phyloP scores from a whole-genome alignment of 2,113 vertebrate species.

The Serinus canaria region DNA sequence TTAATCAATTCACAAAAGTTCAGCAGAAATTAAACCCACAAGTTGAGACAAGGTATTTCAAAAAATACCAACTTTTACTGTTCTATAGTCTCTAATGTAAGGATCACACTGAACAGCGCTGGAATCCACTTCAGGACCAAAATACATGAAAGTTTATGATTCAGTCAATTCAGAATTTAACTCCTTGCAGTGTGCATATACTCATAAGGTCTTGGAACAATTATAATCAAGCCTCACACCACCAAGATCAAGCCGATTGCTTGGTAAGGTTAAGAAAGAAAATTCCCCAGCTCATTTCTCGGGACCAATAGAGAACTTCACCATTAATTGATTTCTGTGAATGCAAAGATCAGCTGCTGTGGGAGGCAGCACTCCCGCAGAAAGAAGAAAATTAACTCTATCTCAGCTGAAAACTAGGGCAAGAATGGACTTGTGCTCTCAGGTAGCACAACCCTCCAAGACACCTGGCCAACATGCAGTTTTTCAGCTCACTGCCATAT shows the following conservation, averaged over 20 bases:
- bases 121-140: neutral
- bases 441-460: neutral
- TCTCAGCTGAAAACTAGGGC: neutral
- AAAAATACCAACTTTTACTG: neutral
- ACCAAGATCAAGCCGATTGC: neutral
- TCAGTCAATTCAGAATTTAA: neutral
- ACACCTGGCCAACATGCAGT: neutral
- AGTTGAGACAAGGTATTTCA: neutral
- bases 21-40: neutral
- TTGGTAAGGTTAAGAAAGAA: neutral
- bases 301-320: neutral
- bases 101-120: neutral
- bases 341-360: neutral
- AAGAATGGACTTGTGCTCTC: neutral
- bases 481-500: neutral
- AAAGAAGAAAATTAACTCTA: neutral
- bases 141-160: neutral
- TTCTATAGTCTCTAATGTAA: neutral
- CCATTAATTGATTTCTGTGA: neutral
- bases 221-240: neutral
- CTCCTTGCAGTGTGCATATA: neutral
- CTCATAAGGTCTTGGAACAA: neutral
- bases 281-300: neutral
- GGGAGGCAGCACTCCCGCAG: neutral
- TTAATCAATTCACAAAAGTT: neutral